phyloP scores from a whole-genome alignment of 35 echinoderm and acorn worm species.

The Heliocidaris erythrogramma region DNA sequence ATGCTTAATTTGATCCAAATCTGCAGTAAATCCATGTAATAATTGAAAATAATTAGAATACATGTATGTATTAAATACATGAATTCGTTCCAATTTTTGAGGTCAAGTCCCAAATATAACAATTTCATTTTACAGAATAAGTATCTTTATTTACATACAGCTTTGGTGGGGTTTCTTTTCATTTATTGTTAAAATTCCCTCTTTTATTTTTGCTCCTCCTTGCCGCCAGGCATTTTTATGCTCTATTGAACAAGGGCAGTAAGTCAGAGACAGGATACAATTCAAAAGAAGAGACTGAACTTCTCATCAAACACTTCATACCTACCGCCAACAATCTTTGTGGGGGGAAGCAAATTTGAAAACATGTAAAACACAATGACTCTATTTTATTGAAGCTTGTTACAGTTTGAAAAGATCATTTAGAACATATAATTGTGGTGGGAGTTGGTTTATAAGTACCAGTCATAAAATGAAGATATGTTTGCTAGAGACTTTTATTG shows the following conservation, averaged over 20 bases:
- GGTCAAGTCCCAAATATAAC: neutral
- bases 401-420: constrained; percentile 12
- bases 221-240: neutral
- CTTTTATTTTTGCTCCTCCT: neutral
- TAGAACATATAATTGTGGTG: neutral
- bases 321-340: constrained; percentile 8
- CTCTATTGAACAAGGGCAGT: neutral
- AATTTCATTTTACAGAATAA: neutral
- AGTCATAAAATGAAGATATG: neutral
- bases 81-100: neutral
- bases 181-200: neutral
- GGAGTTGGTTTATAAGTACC: neutral
- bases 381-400: constrained; percentile 8
- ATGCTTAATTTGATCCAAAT: no score
- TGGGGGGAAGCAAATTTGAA: constrained; percentile 42
- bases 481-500: neutral
- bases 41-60: neutral
- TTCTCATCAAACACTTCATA: constrained; percentile 3
- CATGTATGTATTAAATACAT: neutral
- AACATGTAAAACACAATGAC: constrained; percentile 23
- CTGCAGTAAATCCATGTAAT: neutral
- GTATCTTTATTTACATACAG: neutral
- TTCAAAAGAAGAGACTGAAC: neutral
- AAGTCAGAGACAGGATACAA: constrained; percentile 6
- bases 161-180: neutral